phyloP scores from a whole-genome alignment of 2,888 invertebrate species.

The Ophion ellenae region DNA sequence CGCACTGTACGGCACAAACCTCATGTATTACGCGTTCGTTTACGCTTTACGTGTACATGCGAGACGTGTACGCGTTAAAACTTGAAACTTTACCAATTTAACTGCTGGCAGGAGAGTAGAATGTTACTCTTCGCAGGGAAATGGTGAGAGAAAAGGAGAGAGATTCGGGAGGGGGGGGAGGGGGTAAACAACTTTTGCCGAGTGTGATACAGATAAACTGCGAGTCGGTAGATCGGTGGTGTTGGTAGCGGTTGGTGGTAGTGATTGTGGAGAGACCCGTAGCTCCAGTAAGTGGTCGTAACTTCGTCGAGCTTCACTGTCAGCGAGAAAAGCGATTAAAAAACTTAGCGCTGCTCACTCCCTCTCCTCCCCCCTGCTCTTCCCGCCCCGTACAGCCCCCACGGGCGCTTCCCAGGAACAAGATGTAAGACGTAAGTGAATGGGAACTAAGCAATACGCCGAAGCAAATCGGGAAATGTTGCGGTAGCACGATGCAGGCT shows the following conservation, averaged over 20 bases:
- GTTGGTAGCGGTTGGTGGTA: conserved; percentile 35
- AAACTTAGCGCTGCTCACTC: conserved; percentile 56
- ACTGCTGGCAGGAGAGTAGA: conserved; percentile 69
- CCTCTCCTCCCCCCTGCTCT: conserved; percentile 7
- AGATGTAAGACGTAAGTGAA: conserved; percentile 26
- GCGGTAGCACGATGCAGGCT: not conserved
- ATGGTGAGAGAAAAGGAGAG: not conserved
- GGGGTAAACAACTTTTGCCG: conserved; percentile 67
- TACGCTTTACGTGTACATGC: conserved; percentile 42
- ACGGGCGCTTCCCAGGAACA: conserved; percentile 38
- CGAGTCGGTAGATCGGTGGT: conserved; percentile 33
- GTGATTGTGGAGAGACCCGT: conserved; percentile 44
- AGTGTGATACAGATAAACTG: conserved; percentile 41
- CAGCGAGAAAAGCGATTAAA: conserved; percentile 68
- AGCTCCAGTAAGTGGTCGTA: conserved; percentile 67
- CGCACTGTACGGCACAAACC: conserved; percentile 36
- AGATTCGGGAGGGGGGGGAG: conserved; percentile 19
- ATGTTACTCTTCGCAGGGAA: conserved; percentile 61
- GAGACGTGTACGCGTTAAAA: conserved; percentile 68
- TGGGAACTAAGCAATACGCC: conserved; percentile 18
- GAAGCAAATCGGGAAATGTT: conserved; percentile 42
- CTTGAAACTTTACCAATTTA: conserved; percentile 72
- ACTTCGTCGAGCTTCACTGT: conserved; percentile 69
- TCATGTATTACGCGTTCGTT: conserved; percentile 57
- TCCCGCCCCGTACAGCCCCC: conserved; percentile 17